These are phyloP conservation scores for Bactericera cockerelli DNA, from an alignment of 1,140 invertebrate genomes.

Conservation along the genomic window DNA sequence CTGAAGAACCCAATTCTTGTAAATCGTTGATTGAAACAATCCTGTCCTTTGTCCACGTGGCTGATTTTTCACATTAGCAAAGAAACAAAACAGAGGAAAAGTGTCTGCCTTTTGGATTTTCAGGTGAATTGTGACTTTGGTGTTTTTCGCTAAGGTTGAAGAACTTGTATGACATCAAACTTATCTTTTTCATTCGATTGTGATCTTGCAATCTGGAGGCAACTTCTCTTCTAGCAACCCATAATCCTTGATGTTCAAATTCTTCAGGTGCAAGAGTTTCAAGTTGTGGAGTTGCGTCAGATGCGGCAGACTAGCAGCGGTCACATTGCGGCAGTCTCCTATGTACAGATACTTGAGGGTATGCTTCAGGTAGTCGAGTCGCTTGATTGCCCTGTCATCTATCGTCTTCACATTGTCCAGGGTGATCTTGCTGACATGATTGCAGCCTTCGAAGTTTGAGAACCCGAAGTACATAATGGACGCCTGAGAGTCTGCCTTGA, in stretches of 20 bases:
- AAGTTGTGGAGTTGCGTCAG: neutral
- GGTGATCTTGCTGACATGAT: neutral
- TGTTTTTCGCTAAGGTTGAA: too few relatives aligned
- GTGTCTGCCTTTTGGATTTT: too few relatives aligned
- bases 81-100: too few relatives aligned
- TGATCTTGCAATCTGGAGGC: neutral
- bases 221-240: neutral
- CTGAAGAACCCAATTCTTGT: too few relatives aligned
- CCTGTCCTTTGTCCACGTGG: too few relatives aligned
- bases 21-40: too few relatives aligned
- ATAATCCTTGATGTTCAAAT: slow-evolving; percentile 6
- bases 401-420: neutral
- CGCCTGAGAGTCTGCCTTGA: slow-evolving; percentile 54
- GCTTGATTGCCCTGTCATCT: neutral
- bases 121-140: too few relatives aligned
- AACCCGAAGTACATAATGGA: slow-evolving; percentile 64
- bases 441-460: slow-evolving; percentile 48
- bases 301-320: neutral
- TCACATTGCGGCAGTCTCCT: neutral
- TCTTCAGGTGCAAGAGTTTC: neutral
- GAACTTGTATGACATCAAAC: too few relatives aligned
- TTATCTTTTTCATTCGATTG: neutral
- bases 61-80: too few relatives aligned
- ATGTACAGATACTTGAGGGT: neutral
- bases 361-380: neutral